Evolutionary conservation across 2,888 invertebrate species (phyloP).

Genomic region (Cristatella mucedo): DNA sequence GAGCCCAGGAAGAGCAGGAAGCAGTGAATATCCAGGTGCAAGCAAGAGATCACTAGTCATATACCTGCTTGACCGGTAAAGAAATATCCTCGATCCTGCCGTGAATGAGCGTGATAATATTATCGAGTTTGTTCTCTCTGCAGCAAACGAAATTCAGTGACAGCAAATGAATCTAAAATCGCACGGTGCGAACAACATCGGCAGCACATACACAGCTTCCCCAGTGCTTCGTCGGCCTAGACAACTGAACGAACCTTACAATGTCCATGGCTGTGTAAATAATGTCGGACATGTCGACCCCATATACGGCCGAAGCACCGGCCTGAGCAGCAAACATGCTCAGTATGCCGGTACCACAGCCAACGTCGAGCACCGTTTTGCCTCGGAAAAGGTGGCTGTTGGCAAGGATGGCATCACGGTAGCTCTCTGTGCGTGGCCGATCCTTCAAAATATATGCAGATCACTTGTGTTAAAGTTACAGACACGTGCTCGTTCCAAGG

Average conservation of each 20-base stretch:
- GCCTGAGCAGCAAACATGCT: constrained; percentile 75
- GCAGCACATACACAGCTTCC: neutral
- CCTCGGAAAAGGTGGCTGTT: constrained; percentile 54
- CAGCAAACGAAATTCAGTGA: neutral
- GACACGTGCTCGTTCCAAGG: neutral
- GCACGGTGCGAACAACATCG: constrained; percentile 1
- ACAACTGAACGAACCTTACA: no score
- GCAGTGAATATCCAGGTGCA: no score
- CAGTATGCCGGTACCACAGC: constrained; percentile 53
- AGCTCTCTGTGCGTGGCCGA: constrained; percentile 58
- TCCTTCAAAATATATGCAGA: constrained; percentile 19
- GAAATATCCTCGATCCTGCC: constrained; percentile 69
- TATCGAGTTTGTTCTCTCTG: constrained; percentile 55
- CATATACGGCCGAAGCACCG: constrained; percentile 59
- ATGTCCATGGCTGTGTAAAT: constrained; percentile 41
- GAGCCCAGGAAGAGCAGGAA: no score
- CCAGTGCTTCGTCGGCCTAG: no score
- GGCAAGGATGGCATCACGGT: constrained; percentile 61
- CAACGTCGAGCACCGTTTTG: constrained; percentile 51
- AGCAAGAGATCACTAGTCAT: no score
- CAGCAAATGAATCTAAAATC: constrained; percentile 14
- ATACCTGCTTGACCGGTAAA: constrained; percentile 51
- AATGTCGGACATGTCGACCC: constrained; percentile 41
- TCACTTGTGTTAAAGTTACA: neutral
- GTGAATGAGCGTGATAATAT: constrained; percentile 60